Conservation (phyloP, 2,888 invertebrate species). For the Thecocarcelia acutangulata region DNA sequence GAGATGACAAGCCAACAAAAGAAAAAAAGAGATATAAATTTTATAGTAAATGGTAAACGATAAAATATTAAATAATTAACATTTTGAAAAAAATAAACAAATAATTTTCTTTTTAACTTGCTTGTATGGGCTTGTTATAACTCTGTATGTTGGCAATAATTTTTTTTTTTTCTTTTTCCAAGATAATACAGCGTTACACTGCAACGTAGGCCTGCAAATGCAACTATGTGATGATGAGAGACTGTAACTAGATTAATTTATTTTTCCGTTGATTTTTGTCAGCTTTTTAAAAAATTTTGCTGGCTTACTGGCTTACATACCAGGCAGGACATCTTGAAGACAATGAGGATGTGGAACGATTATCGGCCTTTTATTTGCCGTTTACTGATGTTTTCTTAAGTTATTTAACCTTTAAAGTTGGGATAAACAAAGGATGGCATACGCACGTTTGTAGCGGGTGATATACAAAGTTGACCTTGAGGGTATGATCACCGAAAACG, state of each 20-base stretch:
- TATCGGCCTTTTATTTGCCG: constrained; percentile 8
- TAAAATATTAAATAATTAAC: constrained; percentile 70
- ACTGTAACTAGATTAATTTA: constrained; percentile 40
- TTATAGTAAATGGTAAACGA: constrained; percentile 57
- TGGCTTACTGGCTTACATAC: neutral
- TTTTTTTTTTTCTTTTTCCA: constrained; percentile 10
- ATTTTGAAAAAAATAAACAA: constrained; percentile 66
- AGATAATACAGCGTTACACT: constrained; percentile 32
- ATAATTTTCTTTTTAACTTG: constrained; percentile 65
- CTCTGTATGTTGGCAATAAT: constrained; percentile 15
- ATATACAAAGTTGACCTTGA: constrained; percentile 79
- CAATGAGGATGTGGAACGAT: neutral
- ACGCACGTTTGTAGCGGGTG: constrained; percentile 78
- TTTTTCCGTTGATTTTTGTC: constrained; percentile 47
- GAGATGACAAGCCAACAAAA: constrained; percentile 33
- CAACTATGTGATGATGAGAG: constrained; percentile 32
- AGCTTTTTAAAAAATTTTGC: neutral
- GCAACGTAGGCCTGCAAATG: constrained; percentile 19
- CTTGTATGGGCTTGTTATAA: constrained; percentile 42
- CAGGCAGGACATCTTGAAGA: neutral
- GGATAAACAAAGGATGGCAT: constrained; percentile 75
- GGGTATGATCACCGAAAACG: constrained; percentile 93
- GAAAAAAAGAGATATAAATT: constrained; percentile 48
- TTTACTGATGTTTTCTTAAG: constrained; percentile 27
- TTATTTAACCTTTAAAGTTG: constrained; percentile 43